These are phyloP conservation scores for Uropsilus gracilis DNA, from an alignment of 2,113 vertebrate genomes.

Conservation along the genomic window DNA sequence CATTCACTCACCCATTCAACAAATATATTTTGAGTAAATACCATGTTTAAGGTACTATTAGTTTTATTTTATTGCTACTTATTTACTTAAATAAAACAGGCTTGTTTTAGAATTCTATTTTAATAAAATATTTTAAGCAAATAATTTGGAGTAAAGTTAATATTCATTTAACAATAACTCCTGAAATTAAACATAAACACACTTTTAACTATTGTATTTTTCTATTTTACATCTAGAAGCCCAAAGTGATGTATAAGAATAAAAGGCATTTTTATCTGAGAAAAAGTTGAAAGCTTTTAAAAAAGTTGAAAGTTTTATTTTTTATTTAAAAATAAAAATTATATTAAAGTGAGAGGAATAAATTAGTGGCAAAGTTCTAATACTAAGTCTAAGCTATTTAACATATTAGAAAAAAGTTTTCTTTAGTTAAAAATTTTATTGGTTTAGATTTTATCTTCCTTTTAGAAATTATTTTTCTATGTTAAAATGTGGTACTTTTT, in stretches of 20 bases:
- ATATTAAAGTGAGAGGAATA: too few species aligned
- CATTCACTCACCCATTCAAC: neutral
- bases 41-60: neutral
- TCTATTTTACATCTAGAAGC: neutral
- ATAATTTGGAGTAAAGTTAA: constrained; percentile 53
- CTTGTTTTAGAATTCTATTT: constrained; percentile 59
- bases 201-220: constrained; percentile 33
- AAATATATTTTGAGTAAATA: constrained; percentile 44
- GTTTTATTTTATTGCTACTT: constrained; percentile 6
- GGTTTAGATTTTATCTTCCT: neutral
- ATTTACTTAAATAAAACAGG: constrained; percentile 32
- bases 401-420: constrained; percentile 10
- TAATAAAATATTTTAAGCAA: constrained; percentile 56
- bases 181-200: constrained; percentile 28
- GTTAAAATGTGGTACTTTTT: constrained; percentile 7
- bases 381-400: constrained; percentile 2
- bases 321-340: too few species aligned
- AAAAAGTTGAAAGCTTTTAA: constrained; percentile 6
- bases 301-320: too few species aligned
- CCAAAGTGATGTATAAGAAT: neutral
- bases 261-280: neutral
- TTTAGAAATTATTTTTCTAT: constrained; percentile 21
- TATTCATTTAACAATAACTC: constrained; percentile 38
- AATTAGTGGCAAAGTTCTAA: constrained; percentile 24
- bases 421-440: neutral